Percentiles rank a stretch among this genome's conserved stretches.
Evolutionary conservation across 2,797 vertebrate species (phyloP).

Genomic region (Poecilia picta): DNA sequence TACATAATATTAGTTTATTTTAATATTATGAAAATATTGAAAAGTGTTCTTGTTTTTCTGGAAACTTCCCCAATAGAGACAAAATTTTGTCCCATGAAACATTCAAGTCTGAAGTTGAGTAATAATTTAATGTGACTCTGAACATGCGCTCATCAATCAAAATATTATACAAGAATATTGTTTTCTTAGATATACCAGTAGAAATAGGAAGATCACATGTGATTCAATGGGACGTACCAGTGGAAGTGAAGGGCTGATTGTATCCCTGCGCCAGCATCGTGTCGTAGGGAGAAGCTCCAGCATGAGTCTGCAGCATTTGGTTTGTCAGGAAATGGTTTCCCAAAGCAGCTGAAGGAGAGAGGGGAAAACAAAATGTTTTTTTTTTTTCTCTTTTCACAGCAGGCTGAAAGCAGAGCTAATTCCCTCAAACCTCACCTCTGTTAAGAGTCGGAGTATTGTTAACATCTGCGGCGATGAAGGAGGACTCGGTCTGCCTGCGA

Average conservation of each 20-base stretch:
- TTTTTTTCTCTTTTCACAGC: not conserved
- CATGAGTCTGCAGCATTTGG: slow-evolving; percentile 89
- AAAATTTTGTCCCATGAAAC: not conserved
- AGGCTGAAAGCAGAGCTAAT: not conserved
- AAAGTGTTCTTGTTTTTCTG: not conserved
- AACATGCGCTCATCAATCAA: not conserved
- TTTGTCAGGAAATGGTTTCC: slow-evolving; percentile 93
- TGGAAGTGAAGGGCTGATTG: slow-evolving; percentile 89
- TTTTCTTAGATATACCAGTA: slow-evolving; percentile 1
- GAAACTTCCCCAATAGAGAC: not conserved
- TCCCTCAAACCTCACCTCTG: slow-evolving; percentile 79
- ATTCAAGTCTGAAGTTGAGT: not conserved
- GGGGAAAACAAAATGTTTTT: slow-evolving; percentile 12
- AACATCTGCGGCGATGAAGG: slow-evolving; percentile 91
- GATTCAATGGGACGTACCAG: slow-evolving; percentile 77
- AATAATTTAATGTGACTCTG: not conserved
- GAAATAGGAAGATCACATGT: not conserved
- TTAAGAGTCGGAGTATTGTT: slow-evolving; percentile 94
- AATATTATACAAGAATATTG: not conserved
- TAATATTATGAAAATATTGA: not conserved
- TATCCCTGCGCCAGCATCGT: slow-evolving; percentile 91
- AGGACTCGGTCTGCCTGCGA: slow-evolving; percentile 91
- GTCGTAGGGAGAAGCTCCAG: slow-evolving; percentile 91
- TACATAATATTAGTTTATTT: not conserved
- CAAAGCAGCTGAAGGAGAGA: slow-evolving; percentile 78